A percentile compares a stretch with the other conserved stretches of the same genome.
Conservation (phyloP, 2,797 vertebrate species). For the Gambusia yucatana region DNA sequence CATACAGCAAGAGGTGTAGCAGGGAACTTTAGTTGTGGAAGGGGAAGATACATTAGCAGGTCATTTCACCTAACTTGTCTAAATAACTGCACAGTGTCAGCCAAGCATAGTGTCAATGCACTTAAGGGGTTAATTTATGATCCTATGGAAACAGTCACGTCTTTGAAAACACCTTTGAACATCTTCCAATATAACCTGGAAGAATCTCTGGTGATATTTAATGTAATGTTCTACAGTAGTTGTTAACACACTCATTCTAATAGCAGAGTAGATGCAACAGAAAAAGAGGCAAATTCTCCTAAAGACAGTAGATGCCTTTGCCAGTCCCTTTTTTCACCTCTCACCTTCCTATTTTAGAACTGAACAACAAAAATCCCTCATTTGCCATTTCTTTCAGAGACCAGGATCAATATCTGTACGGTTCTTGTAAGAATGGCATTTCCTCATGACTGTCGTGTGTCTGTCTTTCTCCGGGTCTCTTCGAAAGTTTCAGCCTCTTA, state of each 20-base stretch:
- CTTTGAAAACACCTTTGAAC: slow-evolving; percentile 76
- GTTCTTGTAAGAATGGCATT: slow-evolving; percentile 73
- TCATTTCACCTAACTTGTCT: slow-evolving; percentile 82
- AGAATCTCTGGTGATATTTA: slow-evolving; percentile 73
- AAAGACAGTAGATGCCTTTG: slow-evolving; percentile 59
- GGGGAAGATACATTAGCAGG: slow-evolving; percentile 82
- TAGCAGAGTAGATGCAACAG: slow-evolving; percentile 73
- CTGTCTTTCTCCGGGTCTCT: slow-evolving; percentile 72
- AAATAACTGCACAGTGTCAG: slow-evolving; percentile 84
- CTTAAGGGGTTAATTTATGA: slow-evolving; percentile 83
- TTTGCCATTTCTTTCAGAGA: slow-evolving; percentile 49
- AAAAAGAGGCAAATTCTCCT: slow-evolving; percentile 68
- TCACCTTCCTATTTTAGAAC: slow-evolving; percentile 58
- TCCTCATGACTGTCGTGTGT: slow-evolving; percentile 72
- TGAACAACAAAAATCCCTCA: slow-evolving; percentile 51
- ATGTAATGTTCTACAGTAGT: slow-evolving; percentile 81
- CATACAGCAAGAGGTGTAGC: slow-evolving; percentile 82
- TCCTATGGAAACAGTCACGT: slow-evolving; percentile 82
- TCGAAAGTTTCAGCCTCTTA: slow-evolving; percentile 75
- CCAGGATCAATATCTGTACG: slow-evolving; percentile 79
- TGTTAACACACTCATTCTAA: slow-evolving; percentile 80
- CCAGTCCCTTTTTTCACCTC: slow-evolving; percentile 60
- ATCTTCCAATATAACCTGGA: slow-evolving; percentile 78
- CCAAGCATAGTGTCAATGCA: slow-evolving; percentile 84
- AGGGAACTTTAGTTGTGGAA: slow-evolving; percentile 75